Evolutionary conservation across 1,140 invertebrate species (phyloP).

Genomic region (Euschistus heros): DNA sequence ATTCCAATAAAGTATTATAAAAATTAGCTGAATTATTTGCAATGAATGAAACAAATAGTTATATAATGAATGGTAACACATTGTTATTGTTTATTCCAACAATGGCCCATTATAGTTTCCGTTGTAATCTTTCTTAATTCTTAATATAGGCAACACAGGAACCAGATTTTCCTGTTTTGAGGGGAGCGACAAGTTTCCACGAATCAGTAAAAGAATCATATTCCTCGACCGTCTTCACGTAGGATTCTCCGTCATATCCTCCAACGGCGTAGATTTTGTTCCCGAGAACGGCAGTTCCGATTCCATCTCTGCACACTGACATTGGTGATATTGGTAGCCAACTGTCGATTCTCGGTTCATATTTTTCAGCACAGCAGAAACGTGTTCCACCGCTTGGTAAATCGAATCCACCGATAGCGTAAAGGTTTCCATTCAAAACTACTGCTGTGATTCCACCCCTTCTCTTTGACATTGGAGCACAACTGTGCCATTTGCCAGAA

Average conservation of each 20-base stretch:
- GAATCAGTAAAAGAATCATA: conserved; percentile 53
- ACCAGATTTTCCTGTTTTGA: too few relatives aligned
- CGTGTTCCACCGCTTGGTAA: conserved; percentile 40
- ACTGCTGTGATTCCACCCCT: conserved; percentile 82
- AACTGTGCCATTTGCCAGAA: conserved; percentile 77
- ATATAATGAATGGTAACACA: too few relatives aligned
- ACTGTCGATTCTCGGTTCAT: conserved; percentile 68
- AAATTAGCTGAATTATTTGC: too few relatives aligned
- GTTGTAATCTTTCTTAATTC: too few relatives aligned
- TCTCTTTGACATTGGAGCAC: conserved; percentile 78
- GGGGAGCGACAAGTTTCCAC: too few relatives aligned
- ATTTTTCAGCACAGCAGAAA: conserved; percentile 35
- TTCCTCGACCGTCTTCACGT: conserved; percentile 80
- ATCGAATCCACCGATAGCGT: conserved; percentile 81
- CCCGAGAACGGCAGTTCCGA: conserved; percentile 82
- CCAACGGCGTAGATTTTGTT: conserved; percentile 82
- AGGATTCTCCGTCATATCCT: conserved; percentile 88
- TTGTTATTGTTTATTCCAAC: too few relatives aligned
- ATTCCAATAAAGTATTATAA: too few relatives aligned
- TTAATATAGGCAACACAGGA: too few relatives aligned
- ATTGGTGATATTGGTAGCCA: conserved; percentile 86
- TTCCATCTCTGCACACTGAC: conserved; percentile 75
- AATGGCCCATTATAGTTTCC: too few relatives aligned
- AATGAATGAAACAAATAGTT: too few relatives aligned
- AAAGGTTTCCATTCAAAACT: conserved; percentile 72